Conservation (phyloP, 1,140 invertebrate species). For the Propsilocerus akamusi region DNA sequence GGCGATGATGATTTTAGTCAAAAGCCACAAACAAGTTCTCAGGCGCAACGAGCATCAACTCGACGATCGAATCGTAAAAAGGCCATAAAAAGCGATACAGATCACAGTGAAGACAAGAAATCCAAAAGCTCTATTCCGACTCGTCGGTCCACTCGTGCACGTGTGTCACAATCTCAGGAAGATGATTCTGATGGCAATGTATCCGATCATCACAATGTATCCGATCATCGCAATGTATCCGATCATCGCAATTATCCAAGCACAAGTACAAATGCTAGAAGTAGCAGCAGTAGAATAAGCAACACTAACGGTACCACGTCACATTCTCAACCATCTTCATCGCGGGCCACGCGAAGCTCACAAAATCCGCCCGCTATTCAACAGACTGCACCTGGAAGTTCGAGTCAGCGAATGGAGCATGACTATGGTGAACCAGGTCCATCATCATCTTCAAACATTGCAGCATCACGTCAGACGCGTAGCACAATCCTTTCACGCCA, state of each 20-base stretch:
- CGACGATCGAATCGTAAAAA: not conserved
- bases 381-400: not conserved
- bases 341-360: conserved; percentile 1
- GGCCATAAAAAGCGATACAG: not conserved
- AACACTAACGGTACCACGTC: too few species aligned
- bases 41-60: not conserved
- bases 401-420: conserved; percentile 15
- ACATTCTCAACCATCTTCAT: conserved; percentile 7
- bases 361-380: not conserved
- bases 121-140: not conserved
- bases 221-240: conserved; percentile 18
- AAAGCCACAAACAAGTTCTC: not conserved
- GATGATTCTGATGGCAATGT: conserved; percentile 2
- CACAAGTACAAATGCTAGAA: conserved; percentile 9
- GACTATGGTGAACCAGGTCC: conserved; percentile 18
- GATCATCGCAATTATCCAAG: conserved; percentile 26
- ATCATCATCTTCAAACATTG: conserved; percentile 5
- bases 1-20: not conserved
- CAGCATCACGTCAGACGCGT: conserved; percentile 8
- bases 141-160: not conserved
- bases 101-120: not conserved
- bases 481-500: conserved; percentile 17
- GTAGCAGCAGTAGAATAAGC: conserved; percentile 2
- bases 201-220: conserved; percentile 9
- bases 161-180: not conserved